A percentile compares a stretch with the other conserved stretches of the same genome.
phyloP scores from a whole-genome alignment of 1,140 invertebrate species.

The Coelopa frigida region DNA sequence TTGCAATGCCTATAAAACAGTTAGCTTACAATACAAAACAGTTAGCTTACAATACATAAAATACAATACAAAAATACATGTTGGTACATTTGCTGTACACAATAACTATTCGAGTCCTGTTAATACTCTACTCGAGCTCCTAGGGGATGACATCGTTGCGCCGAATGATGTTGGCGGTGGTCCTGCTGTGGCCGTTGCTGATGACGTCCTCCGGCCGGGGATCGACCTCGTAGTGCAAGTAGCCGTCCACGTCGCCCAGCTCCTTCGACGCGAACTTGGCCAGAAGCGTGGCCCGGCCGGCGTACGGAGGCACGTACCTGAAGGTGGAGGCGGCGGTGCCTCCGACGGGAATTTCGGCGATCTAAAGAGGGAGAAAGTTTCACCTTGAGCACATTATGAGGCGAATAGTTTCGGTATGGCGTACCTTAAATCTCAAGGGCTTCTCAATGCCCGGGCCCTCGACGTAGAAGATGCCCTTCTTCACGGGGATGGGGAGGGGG shows the following conservation, averaged over 20 bases:
- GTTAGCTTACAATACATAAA: too few species aligned
- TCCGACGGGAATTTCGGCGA: constrained; percentile 52
- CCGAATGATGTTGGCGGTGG: constrained; percentile 29
- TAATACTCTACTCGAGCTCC: background rate
- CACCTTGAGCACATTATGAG: background rate
- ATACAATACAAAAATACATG: constrained; percentile 4
- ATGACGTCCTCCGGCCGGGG: constrained; percentile 38
- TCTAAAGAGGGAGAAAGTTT: constrained; percentile 14
- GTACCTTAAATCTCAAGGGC: constrained; percentile 64
- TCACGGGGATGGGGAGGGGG: constrained; percentile 69
- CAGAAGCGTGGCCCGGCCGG: constrained; percentile 66
- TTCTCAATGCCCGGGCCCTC: constrained; percentile 71
- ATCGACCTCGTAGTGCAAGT: constrained; percentile 54
- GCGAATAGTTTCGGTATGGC: background rate
- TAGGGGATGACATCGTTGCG: constrained; percentile 39
- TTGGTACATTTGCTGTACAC: too few species aligned
- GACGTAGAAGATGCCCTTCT: constrained; percentile 66
- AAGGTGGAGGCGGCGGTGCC: constrained; percentile 60
- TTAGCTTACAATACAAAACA: too few species aligned
- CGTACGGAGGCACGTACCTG: constrained; percentile 60
- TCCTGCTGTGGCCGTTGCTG: constrained; percentile 24
- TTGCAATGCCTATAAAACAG: too few species aligned
- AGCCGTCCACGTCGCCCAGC: constrained; percentile 77
- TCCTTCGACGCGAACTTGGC: constrained; percentile 77
- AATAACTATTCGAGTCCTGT: too few species aligned